phyloP scores from a whole-genome alignment of 2,113 vertebrate genomes.

The Lonchura striata region DNA sequence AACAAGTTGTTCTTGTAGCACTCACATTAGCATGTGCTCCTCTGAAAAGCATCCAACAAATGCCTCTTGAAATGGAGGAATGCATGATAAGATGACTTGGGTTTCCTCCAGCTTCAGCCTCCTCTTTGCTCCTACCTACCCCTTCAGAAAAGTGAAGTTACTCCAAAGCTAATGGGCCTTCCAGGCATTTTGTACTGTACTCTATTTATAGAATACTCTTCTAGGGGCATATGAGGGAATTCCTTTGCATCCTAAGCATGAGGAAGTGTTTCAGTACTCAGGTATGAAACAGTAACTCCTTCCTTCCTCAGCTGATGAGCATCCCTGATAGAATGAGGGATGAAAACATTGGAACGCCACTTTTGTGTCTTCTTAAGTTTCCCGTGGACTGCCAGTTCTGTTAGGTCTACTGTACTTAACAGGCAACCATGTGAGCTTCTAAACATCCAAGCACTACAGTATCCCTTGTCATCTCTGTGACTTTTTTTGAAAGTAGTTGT shows the following conservation, averaged over 20 bases:
- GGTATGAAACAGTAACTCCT: conserved; percentile 23
- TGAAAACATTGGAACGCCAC: background rate
- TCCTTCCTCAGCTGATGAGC: conserved; percentile 16
- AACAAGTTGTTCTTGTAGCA: background rate
- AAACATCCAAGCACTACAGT: background rate
- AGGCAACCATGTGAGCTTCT: background rate
- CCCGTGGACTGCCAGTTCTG: background rate
- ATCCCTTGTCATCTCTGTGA: background rate
- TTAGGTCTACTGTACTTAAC: background rate
- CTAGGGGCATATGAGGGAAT: background rate
- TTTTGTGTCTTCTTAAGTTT: background rate
- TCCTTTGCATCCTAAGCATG: background rate
- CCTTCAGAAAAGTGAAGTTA: background rate
- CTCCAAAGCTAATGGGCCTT: background rate
- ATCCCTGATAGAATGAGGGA: conserved; percentile 20
- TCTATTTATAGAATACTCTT: background rate
- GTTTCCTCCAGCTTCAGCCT: background rate
- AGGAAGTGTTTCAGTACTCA: conserved; percentile 46
- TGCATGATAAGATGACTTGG: background rate
- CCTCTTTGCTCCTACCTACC: background rate
- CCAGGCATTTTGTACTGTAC: background rate
- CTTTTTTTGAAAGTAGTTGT: background rate
- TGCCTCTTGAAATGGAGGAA: background rate
- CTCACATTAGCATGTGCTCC: background rate
- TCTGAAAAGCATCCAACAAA: background rate